Evolutionary conservation across 2,888 invertebrate species (phyloP).

Genomic region (Lasioglossum vierecki): DNA sequence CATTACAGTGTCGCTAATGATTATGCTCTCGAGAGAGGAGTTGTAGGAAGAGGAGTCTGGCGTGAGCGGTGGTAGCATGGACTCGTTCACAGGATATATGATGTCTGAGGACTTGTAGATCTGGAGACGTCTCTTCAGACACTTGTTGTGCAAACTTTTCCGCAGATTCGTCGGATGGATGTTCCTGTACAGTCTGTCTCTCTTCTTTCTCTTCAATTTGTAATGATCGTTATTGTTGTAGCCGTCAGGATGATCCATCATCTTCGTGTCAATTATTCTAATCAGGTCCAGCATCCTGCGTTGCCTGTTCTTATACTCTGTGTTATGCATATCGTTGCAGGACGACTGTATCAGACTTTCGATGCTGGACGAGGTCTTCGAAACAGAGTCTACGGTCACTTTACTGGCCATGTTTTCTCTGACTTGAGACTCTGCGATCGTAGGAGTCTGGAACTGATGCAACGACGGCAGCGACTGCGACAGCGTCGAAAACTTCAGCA

Average conservation of each 20-base stretch:
- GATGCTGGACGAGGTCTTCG: slow-evolving; percentile 43
- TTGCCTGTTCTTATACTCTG: slow-evolving; percentile 48
- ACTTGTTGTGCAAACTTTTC: slow-evolving; percentile 30
- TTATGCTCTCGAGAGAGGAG: slow-evolving; percentile 59
- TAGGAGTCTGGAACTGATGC: not conserved
- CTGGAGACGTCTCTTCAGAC: slow-evolving; percentile 18
- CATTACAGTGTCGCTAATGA: slow-evolving; percentile 34
- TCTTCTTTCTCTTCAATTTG: slow-evolving; percentile 64
- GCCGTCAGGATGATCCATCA: slow-evolving; percentile 74
- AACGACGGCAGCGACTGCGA: slow-evolving; percentile 38
- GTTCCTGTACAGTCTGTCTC: slow-evolving; percentile 47
- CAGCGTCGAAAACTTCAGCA: slow-evolving; percentile 16
- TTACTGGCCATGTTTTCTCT: not conserved
- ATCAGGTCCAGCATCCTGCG: slow-evolving; percentile 79
- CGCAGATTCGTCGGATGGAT: slow-evolving; percentile 11
- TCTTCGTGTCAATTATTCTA: slow-evolving; percentile 77
- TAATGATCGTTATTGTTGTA: slow-evolving; percentile 47
- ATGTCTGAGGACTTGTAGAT: not conserved
- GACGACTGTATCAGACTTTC: slow-evolving; percentile 50
- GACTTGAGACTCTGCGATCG: not conserved
- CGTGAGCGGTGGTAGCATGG: not conserved
- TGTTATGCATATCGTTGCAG: slow-evolving; percentile 34
- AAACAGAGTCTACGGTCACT: slow-evolving; percentile 16
- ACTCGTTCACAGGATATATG: slow-evolving; percentile 32
- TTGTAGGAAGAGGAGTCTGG: slow-evolving; percentile 57